Evolutionary conservation across 2,797 vertebrate genomes (phyloP).

Genomic region (Myotis myotis): DNA sequence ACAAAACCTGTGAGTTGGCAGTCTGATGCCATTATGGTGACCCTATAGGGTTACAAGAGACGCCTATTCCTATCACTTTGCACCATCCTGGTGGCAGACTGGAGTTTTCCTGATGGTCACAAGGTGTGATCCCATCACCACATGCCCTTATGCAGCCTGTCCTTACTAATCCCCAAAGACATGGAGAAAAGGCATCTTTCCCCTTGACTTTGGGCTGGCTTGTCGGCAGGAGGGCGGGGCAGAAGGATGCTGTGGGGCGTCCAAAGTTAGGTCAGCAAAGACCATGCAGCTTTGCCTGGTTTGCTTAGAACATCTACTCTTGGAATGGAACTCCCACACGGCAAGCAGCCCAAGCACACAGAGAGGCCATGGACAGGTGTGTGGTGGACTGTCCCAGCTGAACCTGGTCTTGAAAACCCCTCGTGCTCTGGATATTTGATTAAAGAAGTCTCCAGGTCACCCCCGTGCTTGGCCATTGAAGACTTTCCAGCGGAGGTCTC

Average conservation of each 20-base stretch:
- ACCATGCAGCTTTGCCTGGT: background rate
- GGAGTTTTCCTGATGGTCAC: background rate
- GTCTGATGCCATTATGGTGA: background rate
- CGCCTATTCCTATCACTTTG: background rate
- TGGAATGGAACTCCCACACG: background rate
- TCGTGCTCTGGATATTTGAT: background rate
- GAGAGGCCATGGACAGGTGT: background rate
- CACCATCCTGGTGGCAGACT: background rate
- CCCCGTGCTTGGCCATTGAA: background rate
- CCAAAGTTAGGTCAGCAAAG: background rate
- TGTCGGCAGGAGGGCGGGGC: background rate
- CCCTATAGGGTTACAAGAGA: background rate
- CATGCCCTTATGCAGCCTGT: background rate
- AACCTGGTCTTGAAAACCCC: background rate
- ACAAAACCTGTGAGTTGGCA: background rate
- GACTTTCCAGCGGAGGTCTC: background rate
- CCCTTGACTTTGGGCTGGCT: background rate
- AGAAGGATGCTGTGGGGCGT: background rate
- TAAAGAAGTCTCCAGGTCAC: background rate
- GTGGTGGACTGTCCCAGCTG: background rate
- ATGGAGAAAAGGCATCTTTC: background rate
- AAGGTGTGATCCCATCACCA: background rate
- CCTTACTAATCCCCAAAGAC: background rate
- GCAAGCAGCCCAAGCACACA: background rate
- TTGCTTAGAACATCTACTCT: background rate